These are phyloP conservation scores for Penaeus vannamei DNA, from an alignment of 1,140 invertebrate species.

Conservation along the genomic window DNA sequence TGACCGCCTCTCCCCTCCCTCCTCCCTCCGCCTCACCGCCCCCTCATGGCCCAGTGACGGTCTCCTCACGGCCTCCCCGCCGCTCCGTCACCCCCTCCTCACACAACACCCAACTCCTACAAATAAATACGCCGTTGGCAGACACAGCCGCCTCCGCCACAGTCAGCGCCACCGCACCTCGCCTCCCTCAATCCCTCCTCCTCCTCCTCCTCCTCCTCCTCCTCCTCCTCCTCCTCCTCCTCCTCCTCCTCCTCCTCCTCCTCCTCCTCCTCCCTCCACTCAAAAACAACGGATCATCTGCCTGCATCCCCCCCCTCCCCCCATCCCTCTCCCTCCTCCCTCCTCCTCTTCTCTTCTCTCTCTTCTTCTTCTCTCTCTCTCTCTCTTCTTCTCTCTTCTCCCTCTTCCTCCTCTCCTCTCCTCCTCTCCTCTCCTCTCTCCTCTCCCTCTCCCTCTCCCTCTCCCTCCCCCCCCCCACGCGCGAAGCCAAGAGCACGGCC, in stretches of 20 bases:
- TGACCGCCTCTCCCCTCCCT: no score
- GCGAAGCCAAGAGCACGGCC: neutral
- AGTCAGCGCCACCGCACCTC: neutral
- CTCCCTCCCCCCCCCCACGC: neutral
- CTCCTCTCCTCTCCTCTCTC: neutral
- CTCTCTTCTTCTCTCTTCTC: neutral
- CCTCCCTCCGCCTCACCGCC: no score
- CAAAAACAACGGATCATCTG: neutral
- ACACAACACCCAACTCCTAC: no score
- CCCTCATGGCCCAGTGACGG: no score
- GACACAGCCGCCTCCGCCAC: neutral
- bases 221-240: neutral
- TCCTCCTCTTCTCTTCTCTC: neutral
- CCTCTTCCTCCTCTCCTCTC: neutral
- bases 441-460: neutral
- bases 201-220: neutral
- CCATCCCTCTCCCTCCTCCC: neutral
- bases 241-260: neutral
- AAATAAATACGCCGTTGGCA: neutral
- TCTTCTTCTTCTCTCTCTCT: neutral
- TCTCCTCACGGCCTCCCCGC: no score
- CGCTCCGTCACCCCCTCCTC: no score
- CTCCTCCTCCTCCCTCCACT: neutral
- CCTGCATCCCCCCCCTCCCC: neutral
- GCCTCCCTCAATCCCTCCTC: neutral